phyloP scores from a whole-genome alignment of 2,797 vertebrate species.

The Acanthurus tractus region DNA sequence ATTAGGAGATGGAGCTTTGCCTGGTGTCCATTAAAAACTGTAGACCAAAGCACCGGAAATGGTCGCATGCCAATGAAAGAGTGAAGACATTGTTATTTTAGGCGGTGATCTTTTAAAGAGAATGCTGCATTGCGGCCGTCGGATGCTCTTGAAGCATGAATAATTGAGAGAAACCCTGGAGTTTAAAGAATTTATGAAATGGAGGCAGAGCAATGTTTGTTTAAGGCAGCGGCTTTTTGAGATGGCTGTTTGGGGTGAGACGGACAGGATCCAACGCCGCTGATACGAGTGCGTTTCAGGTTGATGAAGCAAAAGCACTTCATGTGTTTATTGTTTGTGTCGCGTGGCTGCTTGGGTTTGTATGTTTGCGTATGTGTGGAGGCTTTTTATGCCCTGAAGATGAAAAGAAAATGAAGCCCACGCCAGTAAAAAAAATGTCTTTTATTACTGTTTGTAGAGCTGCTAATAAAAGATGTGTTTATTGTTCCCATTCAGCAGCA shows the following conservation, averaged over 20 bases:
- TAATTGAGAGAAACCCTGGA: slow-evolving; percentile 76
- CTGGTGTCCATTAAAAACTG: slow-evolving; percentile 48
- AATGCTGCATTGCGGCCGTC: slow-evolving; percentile 76
- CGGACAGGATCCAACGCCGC: slow-evolving; percentile 29
- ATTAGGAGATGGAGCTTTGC: slow-evolving; percentile 19
- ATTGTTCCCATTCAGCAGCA: neutral
- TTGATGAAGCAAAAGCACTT: slow-evolving; percentile 16
- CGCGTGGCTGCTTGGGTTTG: neutral
- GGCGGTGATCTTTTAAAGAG: slow-evolving; percentile 53
- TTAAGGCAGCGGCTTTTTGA: slow-evolving; percentile 73
- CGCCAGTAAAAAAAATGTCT: neutral
- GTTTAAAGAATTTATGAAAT: slow-evolving; percentile 85
- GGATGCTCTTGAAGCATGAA: slow-evolving; percentile 73
- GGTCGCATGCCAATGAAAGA: slow-evolving; percentile 14
- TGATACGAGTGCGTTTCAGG: slow-evolving; percentile 24
- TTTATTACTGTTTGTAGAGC: neutral
- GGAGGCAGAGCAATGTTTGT: slow-evolving; percentile 80
- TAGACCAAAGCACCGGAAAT: neutral
- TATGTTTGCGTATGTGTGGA: neutral
- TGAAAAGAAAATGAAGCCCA: neutral
- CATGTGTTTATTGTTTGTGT: neutral
- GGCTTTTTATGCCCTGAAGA: neutral
- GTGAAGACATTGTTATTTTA: slow-evolving; percentile 70
- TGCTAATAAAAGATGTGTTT: neutral
- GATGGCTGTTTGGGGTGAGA: slow-evolving; percentile 65